phyloP scores from a whole-genome alignment of 2,113 vertebrate genomes.

The Hippotragus niger region DNA sequence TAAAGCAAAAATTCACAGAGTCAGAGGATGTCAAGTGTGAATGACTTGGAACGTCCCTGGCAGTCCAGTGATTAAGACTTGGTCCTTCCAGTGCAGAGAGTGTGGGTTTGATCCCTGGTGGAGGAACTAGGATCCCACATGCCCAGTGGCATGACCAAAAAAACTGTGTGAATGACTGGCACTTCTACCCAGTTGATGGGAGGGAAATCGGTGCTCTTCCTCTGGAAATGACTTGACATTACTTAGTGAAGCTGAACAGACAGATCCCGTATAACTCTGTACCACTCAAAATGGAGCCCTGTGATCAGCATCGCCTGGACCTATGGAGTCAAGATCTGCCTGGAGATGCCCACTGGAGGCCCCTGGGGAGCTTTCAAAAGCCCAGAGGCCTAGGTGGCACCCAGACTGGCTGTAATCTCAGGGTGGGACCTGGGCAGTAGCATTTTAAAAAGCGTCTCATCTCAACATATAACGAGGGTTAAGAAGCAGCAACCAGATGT shows the following conservation, averaged over 20 bases:
- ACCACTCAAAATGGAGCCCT: rapidly evolving
- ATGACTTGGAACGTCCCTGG: neutral
- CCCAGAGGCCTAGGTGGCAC: neutral
- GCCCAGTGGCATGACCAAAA: neutral
- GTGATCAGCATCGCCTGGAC: neutral
- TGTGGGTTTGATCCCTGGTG: neutral
- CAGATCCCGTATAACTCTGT: neutral
- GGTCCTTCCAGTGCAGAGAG: neutral
- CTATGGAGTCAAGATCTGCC: neutral
- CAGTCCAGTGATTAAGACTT: neutral
- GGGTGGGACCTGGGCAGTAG: neutral
- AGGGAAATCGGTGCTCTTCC: too few species aligned
- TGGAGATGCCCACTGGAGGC: neutral
- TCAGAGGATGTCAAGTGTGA: too few species aligned
- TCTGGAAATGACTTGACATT: neutral
- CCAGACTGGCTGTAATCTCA: neutral
- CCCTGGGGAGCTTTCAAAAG: neutral
- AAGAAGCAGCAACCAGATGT: neutral
- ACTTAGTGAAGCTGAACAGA: neutral
- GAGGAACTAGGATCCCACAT: neutral
- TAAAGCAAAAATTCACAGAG: neutral
- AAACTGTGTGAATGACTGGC: neutral
- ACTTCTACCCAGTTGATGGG: rapidly evolving
- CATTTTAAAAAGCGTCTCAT: neutral
- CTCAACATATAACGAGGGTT: neutral